Evolutionary conservation across 2,113 vertebrate genomes (phyloP).

Genomic region (Corynorhinus townsendii): DNA sequence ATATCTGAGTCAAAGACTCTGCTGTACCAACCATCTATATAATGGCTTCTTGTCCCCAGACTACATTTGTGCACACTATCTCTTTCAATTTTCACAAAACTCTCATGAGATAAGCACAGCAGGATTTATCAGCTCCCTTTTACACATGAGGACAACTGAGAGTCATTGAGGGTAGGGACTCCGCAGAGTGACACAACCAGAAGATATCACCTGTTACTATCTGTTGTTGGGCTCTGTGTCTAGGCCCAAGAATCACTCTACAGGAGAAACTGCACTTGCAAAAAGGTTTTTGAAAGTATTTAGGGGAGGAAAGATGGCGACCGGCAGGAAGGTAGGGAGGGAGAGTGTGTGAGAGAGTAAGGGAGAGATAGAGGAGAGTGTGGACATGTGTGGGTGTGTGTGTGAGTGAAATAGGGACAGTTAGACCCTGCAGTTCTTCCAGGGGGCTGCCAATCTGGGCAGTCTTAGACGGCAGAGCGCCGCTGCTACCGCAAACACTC

Average conservation of each 20-base stretch:
- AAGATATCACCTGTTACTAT: background rate
- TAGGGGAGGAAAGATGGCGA: background rate
- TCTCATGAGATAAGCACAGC: background rate
- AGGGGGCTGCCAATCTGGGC: too few species aligned
- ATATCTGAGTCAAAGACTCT: background rate
- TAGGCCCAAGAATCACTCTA: background rate
- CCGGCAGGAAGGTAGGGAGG: too few species aligned
- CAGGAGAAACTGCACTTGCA: background rate
- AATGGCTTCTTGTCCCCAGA: background rate
- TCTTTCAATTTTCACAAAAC: background rate
- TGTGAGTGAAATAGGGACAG: too few species aligned
- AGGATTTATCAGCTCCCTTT: background rate
- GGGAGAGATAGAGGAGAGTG: too few species aligned
- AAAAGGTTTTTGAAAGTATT: background rate
- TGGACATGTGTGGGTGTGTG: too few species aligned
- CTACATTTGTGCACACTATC: background rate
- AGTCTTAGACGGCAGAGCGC: too few species aligned
- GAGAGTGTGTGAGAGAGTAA: too few species aligned
- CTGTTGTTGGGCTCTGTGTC: background rate
- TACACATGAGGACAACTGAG: background rate
- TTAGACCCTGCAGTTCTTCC: too few species aligned
- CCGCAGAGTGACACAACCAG: background rate
- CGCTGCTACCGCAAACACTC: too few species aligned
- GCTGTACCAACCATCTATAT: background rate
- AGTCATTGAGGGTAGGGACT: background rate